Evolutionary conservation across 1,140 invertebrate genomes (phyloP).

Genomic region (Achatina immaculata): DNA sequence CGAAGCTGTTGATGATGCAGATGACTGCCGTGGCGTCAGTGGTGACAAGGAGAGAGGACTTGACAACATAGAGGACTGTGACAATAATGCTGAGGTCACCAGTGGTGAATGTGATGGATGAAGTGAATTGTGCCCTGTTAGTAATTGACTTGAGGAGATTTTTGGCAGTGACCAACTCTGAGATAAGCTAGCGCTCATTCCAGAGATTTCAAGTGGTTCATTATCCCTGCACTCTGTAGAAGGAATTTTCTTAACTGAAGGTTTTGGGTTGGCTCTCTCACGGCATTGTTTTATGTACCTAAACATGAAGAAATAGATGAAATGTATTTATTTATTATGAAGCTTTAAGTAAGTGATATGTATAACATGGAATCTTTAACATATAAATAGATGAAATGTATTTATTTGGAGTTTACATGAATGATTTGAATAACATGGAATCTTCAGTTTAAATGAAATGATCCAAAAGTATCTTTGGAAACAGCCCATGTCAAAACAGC

Average conservation of each 20-base stretch:
- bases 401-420: too few species aligned
- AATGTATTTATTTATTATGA: slow-evolving; percentile 6
- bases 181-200: neutral
- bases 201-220: neutral
- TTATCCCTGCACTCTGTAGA: slow-evolving; percentile 9
- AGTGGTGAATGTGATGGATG: neutral
- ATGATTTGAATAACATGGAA: too few species aligned
- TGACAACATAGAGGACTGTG: neutral
- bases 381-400: too few species aligned
- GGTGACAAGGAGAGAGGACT: neutral
- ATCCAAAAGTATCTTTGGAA: too few species aligned
- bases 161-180: slow-evolving; percentile 17
- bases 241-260: neutral
- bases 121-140: neutral
- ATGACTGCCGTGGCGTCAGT: neutral
- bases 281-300: slow-evolving; percentile 26
- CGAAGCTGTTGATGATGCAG: slow-evolving; percentile 25
- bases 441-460: too few species aligned
- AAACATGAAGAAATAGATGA: neutral
- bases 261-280: slow-evolving; percentile 13
- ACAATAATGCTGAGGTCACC: neutral
- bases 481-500: too few species aligned
- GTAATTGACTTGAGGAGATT: slow-evolving; percentile 1
- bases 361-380: too few species aligned
- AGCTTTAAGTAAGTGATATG: neutral